Conservation (phyloP, 2,113 vertebrate species). For the Hassar affinis region DNA sequence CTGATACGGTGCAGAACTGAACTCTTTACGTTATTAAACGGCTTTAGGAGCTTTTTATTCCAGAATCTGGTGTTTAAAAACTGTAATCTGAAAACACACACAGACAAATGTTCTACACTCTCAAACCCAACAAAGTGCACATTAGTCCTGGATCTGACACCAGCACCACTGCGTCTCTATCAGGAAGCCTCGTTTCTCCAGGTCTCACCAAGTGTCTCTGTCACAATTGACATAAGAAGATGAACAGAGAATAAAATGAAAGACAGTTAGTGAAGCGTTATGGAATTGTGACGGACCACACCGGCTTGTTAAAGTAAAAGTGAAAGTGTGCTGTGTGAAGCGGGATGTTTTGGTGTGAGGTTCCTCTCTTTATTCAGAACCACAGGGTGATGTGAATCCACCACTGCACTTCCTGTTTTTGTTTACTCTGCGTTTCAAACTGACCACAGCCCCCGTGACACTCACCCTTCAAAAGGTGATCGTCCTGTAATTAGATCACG, state of each 20-base stretch:
- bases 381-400: not conserved
- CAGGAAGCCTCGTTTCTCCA: too few relatives aligned
- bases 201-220: too few relatives aligned
- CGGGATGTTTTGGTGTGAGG: not conserved
- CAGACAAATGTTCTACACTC: too few relatives aligned
- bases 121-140: too few relatives aligned
- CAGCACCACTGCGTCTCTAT: too few relatives aligned
- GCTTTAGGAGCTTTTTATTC: too few relatives aligned
- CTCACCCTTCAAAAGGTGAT: not conserved
- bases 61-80: too few relatives aligned
- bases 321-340: not conserved
- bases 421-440: not conserved
- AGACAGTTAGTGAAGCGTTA: too few relatives aligned
- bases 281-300: not conserved
- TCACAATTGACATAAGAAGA: not conserved
- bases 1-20: too few relatives aligned
- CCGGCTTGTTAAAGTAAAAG: not conserved
- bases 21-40: too few relatives aligned
- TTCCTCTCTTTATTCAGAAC: slow-evolving; percentile 1
- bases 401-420: slow-evolving; percentile 3
- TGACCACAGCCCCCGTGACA: not conserved
- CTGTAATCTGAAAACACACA: too few relatives aligned
- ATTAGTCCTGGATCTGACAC: too few relatives aligned
- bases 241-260: not conserved
- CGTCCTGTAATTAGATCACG: not conserved